Conservation (phyloP, 2,797 vertebrate species). For the Stomatorhinus walkeri region DNA sequence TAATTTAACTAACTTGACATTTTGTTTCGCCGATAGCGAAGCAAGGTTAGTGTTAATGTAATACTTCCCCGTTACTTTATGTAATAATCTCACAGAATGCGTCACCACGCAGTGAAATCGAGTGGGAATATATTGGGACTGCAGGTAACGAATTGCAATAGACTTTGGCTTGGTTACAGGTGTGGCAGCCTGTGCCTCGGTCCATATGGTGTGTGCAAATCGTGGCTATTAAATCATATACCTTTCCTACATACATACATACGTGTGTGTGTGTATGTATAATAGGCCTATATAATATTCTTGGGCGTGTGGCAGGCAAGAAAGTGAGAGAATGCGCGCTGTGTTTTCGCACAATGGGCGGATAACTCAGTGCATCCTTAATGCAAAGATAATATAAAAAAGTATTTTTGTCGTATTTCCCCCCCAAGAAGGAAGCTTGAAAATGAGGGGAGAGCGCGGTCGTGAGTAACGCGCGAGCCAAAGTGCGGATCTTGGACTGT, state of each 20-base stretch:
- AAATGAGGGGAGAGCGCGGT: background rate
- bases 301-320: background rate
- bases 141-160: background rate
- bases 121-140: background rate
- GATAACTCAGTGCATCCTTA: background rate
- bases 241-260: background rate
- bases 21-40: background rate
- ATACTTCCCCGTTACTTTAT: background rate
- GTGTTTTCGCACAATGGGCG: background rate
- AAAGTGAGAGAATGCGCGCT: background rate
- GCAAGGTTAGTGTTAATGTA: background rate
- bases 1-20: background rate
- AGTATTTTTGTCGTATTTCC: background rate
- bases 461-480: background rate
- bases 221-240: background rate
- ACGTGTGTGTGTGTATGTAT: background rate
- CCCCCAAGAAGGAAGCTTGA: background rate
- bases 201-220: background rate
- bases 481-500: background rate
- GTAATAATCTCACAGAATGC: constrained; percentile 10
- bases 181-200: background rate
- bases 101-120: constrained; percentile 6
- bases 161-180: constrained; percentile 19
- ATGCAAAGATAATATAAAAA: background rate
- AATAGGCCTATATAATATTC: background rate